Evolutionary conservation across 2,113 vertebrate genomes (phyloP).

Genomic region (Corynorhinus townsendii): DNA sequence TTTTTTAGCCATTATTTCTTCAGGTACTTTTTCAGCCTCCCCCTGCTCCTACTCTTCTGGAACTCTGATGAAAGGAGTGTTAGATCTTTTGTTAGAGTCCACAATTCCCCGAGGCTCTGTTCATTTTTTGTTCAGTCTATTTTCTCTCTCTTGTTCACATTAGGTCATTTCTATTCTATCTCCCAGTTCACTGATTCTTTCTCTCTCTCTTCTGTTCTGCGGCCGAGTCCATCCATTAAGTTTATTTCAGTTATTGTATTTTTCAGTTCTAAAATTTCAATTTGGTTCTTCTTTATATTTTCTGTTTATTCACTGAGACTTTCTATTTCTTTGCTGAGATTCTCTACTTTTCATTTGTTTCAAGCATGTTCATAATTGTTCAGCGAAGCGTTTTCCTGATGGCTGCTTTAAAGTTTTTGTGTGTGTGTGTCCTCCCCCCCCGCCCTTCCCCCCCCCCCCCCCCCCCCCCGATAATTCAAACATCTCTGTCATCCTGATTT

Average conservation of each 20-base stretch:
- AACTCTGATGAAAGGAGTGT: neutral
- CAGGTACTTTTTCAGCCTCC: neutral
- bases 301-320: neutral
- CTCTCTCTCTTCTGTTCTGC: neutral
- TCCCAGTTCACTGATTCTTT: neutral
- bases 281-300: conserved; percentile 18
- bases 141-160: neutral
- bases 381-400: neutral
- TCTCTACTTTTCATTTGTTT: neutral
- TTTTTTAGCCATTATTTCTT: neutral
- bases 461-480: neutral
- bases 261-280: conserved; percentile 15
- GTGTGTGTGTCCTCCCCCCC: too few relatives aligned
- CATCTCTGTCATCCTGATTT: neutral
- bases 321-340: neutral
- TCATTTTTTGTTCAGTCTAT: neutral
- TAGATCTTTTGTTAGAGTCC: neutral
- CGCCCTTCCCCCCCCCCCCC: too few relatives aligned
- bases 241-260: neutral
- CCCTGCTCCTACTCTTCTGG: neutral
- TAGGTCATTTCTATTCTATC: neutral
- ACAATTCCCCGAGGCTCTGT: neutral
- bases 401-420: neutral
- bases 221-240: neutral
- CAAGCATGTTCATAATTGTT: neutral